Evolutionary conservation across 2,797 vertebrate genomes (phyloP).

Genomic region (Falco biarmicus): DNA sequence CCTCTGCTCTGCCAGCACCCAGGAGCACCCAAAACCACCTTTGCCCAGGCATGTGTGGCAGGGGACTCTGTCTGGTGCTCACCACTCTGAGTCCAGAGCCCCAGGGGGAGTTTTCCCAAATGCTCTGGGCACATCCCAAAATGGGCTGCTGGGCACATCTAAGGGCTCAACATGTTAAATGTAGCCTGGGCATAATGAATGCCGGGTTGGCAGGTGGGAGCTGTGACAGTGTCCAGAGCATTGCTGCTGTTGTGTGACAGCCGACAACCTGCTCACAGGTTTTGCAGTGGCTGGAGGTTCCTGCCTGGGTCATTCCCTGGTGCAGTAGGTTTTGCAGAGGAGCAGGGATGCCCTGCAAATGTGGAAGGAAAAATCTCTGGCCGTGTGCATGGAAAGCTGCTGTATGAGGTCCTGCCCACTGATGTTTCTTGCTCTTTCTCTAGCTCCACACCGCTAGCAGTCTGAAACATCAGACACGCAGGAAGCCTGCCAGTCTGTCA

Average conservation of each 20-base stretch:
- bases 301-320: background rate
- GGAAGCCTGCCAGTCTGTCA: background rate
- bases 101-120: background rate
- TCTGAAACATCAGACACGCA: background rate
- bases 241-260: background rate
- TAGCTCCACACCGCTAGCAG: background rate
- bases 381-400: background rate
- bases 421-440: constrained; percentile 28
- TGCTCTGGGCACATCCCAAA: background rate
- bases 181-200: accelerated
- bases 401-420: background rate
- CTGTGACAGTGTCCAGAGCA: accelerated
- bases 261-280: background rate
- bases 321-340: background rate
- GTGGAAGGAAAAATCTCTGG: background rate
- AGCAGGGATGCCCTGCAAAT: background rate
- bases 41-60: background rate
- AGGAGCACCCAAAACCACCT: background rate
- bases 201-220: background rate
- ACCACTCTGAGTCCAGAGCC: background rate
- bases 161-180: background rate
- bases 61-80: background rate
- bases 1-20: background rate
- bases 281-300: background rate
- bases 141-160: background rate